phyloP scores from a whole-genome alignment of 2,797 vertebrate genomes.

The Poecile montanus region DNA sequence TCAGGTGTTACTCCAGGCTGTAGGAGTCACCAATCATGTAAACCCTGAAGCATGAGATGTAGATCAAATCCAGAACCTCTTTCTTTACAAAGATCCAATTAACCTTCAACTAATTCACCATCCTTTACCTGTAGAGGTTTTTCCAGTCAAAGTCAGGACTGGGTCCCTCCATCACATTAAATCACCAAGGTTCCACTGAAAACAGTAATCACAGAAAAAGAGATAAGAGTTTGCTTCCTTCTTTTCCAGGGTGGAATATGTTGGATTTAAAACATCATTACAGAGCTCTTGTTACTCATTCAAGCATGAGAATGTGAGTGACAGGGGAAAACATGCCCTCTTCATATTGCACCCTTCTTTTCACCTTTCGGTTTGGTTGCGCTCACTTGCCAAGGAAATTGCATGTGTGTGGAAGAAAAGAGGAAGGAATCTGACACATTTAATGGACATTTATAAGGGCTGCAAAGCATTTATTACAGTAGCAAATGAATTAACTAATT shows the following conservation, averaged over 20 bases:
- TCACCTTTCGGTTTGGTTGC: slow-evolving; percentile 19
- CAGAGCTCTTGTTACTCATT: not conserved
- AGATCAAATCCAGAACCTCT: not conserved
- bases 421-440: slow-evolving; percentile 48
- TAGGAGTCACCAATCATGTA: not conserved
- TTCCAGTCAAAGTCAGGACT: not conserved
- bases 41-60: not conserved
- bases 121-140: not conserved
- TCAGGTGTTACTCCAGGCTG: not conserved
- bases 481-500: slow-evolving; percentile 56
- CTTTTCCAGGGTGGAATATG: not conserved
- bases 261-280: slow-evolving; percentile 21
- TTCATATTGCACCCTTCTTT: slow-evolving; percentile 7
- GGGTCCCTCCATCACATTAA: not conserved
- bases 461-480: slow-evolving; percentile 32
- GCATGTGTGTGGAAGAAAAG: not conserved
- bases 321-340: slow-evolving; percentile 35
- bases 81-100: not conserved
- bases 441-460: slow-evolving; percentile 34
- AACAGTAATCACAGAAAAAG: not conserved
- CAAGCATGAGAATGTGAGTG: slow-evolving; percentile 50
- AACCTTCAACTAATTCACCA: not conserved
- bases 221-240: not conserved
- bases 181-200: not conserved
- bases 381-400: slow-evolving; percentile 57